A percentile compares a stretch with the other conserved stretches of the same genome.
These are phyloP conservation scores for Matsumurasca onukii DNA, from an alignment of 1,140 invertebrate genomes.

Conservation along the genomic window DNA sequence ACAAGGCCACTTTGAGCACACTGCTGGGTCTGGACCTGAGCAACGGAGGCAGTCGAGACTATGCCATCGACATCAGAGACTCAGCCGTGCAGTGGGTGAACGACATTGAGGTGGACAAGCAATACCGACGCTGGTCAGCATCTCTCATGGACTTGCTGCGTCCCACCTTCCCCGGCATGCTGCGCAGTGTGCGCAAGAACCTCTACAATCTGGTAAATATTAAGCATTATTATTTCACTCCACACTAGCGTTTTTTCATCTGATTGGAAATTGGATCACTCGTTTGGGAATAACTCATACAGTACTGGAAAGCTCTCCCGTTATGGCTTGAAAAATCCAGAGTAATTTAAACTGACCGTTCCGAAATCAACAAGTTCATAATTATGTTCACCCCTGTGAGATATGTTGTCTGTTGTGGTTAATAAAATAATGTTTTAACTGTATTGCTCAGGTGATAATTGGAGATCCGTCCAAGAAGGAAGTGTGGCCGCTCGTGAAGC, in stretches of 20 bases:
- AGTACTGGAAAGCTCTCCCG: too few relatives aligned
- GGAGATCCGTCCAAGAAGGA: slow-evolving; percentile 79
- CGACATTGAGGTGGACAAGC: slow-evolving; percentile 89
- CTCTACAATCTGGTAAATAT: slow-evolving; percentile 84
- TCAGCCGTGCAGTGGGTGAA: slow-evolving; percentile 92
- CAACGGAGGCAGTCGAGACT: slow-evolving; percentile 61
- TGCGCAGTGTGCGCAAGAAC: slow-evolving; percentile 91
- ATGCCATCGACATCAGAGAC: slow-evolving; percentile 92
- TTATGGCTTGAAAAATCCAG: too few relatives aligned
- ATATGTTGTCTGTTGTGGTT: too few relatives aligned
- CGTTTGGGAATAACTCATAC: too few relatives aligned
- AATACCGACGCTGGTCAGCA: slow-evolving; percentile 84
- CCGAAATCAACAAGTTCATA: too few relatives aligned
- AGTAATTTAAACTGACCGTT: too few relatives aligned
- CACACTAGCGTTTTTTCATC: too few relatives aligned
- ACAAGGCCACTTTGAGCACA: slow-evolving; percentile 39
- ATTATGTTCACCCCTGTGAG: too few relatives aligned
- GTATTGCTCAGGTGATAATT: slow-evolving; percentile 77
- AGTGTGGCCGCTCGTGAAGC: slow-evolving; percentile 73
- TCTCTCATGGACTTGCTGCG: slow-evolving; percentile 87
- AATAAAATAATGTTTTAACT: too few relatives aligned
- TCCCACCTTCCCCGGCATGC: slow-evolving; percentile 96
- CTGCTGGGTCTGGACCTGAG: slow-evolving; percentile 79
- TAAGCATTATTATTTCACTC: too few relatives aligned
- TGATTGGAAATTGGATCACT: too few relatives aligned